Evolutionary conservation across 1,140 invertebrate genomes (phyloP), one percentile per base, ranked within the genome.

Genomic region (Brachionus sp.): DNA sequence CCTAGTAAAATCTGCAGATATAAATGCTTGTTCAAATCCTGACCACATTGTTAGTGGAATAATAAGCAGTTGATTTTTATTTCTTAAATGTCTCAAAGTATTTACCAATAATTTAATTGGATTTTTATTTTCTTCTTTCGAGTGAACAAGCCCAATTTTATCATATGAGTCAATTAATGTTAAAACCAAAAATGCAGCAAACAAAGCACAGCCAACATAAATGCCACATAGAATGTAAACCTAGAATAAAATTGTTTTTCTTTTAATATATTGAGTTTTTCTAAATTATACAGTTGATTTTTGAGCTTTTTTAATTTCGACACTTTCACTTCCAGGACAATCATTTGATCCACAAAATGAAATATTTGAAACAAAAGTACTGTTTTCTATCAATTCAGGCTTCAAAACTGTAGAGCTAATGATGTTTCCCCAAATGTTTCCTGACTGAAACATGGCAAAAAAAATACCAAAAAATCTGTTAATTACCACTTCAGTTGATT

Each of bases 391-490:
- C 29, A 80, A 13, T 42, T 62, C 37, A 35, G 77, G 53, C 88
- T 92, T 92, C 88, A 95, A 93, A 5, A 90, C 93, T 85, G 95
- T 90, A 73, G 95, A 97, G n/a, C 95, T 97, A 85, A 98, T 94
- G 39, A 98, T 91, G 90, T 98, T 98, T 86, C 96, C 96, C 94
- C 95, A 88, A 25, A 88, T 86, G 53, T 87, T 86, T 84, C 85
- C 86, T 0, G 94, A 94, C 87, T 98, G 96, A 92, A 96, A 98
- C 82, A 95, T 93, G 84, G 98, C 92, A 90, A 98, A 98, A 92
- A 98, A 98, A 91, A 97, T 94, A 25, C 96, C 96, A 89, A 98
- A 98, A 91, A 98, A 98, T 85, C 94, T 89, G 46, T 96, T 94
- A 77, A 98, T 94, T 84, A 97, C 94, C 5, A 93, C 93, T 87